phyloP scores from a whole-genome alignment of 2,888 invertebrate species.

The Drosophila tripunctata region DNA sequence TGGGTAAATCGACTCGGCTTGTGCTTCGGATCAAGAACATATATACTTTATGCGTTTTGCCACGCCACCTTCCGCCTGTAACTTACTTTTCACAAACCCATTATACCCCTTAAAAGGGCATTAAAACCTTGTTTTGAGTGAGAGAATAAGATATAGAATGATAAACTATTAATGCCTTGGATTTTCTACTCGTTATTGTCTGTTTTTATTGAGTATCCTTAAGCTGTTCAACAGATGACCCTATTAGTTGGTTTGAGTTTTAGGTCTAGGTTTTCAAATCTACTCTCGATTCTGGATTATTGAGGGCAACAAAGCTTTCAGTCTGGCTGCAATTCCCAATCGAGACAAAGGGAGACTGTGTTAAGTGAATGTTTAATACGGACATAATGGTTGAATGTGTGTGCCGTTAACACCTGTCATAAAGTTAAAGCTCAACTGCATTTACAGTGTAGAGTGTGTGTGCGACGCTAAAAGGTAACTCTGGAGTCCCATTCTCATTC shows the following conservation, averaged over 20 bases:
- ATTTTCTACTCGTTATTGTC: neutral
- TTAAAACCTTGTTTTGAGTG: no score
- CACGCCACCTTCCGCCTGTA: no score
- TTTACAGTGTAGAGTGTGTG: slow-evolving; percentile 32
- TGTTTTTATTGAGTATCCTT: neutral
- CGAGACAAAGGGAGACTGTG: slow-evolving; percentile 12
- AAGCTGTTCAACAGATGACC: neutral
- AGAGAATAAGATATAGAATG: no score
- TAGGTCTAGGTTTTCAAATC: no score
- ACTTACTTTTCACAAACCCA: no score
- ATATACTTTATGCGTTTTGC: no score
- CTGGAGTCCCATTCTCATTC: slow-evolving; percentile 14
- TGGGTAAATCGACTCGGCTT: no score
- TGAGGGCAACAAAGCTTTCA: slow-evolving; percentile 29
- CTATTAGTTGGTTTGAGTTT: neutral
- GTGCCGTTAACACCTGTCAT: slow-evolving; percentile 68
- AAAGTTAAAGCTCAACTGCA: slow-evolving; percentile 65
- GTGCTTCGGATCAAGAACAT: no score
- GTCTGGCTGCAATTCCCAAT: slow-evolving; percentile 49
- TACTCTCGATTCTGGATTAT: slow-evolving; percentile 6
- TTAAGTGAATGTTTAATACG: slow-evolving; percentile 64
- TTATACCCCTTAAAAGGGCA: no score
- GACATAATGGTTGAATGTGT: slow-evolving; percentile 56
- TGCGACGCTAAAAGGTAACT: slow-evolving; percentile 3
- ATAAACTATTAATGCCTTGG: no score